Evolutionary conservation across 37 sponge, comb jelly and placozoan species (phyloP), one percentile per base, ranked within the genome.

Genomic region (Chondrosia reniformis): DNA sequence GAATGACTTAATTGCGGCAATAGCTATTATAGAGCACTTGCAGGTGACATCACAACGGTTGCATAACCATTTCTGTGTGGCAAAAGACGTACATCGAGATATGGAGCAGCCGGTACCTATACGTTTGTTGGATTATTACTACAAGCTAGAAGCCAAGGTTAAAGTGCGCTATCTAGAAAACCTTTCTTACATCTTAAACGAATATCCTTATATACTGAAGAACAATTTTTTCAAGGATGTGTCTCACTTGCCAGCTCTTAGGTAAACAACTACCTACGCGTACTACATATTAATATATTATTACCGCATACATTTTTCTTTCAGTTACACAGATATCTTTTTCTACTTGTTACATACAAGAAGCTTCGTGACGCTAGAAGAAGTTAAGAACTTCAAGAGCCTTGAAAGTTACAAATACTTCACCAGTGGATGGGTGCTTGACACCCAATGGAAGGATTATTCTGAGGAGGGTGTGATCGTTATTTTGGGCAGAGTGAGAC

Each of bases 361-460:
- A 13, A 78, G 79, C 27, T 84, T 84, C 55, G 79, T 69, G 9
- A 84, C 85, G 19, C 49, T 57, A 15, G 85, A 84, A 34, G 85
- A 84, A 43, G 74, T 78, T 17, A 78, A 78, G 25, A 84, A 84
- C 74, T 84, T 52, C 79, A 84, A 84, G 63, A 72, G 74, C 27
- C 74, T 84, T 0, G 55, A 40, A 30, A 84, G 84, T 59, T 84
- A 84, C 77, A 77, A 78, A 34, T 84, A 78, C 79, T 84, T 71
- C 71, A 69, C 67, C 3, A 28, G 49, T 78, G 74, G 85, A 19
- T 84, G 85, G 78, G 79, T 77, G 1, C 74, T 67, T 5, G 74
- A 84, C 58, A 33, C 22, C 8, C 37, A 27, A 54, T 84, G 85
- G 85, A 84, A 84, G 79, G 6, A 21, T 22, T 84, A 59, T 69